Conservation (phyloP, 92 coral and sea anemone species). For the Galaxea fascicularis region DNA sequence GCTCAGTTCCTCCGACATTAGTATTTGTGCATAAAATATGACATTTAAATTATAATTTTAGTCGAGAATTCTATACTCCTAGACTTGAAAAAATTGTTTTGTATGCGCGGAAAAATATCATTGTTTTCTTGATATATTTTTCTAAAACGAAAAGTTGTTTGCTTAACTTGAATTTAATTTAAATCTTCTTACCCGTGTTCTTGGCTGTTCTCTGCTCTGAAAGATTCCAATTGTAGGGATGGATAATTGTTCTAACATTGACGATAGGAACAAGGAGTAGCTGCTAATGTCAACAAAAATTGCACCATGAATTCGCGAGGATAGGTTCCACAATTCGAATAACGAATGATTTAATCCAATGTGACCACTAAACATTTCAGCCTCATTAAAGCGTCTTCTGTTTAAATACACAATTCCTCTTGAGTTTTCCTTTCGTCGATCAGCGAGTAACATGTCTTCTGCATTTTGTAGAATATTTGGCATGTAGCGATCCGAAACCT, state of each 20-base stretch:
- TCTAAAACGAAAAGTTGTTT: too few relatives aligned
- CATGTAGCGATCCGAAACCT: conserved; percentile 5
- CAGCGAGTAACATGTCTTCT: conserved; percentile 15
- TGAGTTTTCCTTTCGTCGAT: neutral
- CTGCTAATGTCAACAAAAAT: conserved; percentile 28
- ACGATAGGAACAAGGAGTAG: conserved; percentile 3
- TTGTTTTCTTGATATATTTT: too few relatives aligned
- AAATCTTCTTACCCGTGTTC: conserved; percentile 25
- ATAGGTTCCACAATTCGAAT: neutral
- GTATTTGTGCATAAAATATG: too few relatives aligned
- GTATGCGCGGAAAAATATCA: too few relatives aligned
- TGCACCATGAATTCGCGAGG: conserved; percentile 26
- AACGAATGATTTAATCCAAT: neutral
- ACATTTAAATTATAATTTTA: too few relatives aligned
- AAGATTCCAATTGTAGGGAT: conserved; percentile 31
- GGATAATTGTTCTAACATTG: conserved; percentile 10
- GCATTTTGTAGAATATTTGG: conserved; percentile 9
- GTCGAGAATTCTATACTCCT: too few relatives aligned
- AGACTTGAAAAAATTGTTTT: too few relatives aligned
- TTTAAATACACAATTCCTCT: neutral
- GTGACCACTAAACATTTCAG: neutral
- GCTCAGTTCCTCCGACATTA: too few relatives aligned
- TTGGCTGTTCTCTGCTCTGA: conserved; percentile 18
- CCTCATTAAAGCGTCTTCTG: neutral
- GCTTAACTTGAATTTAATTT: neutral